These are phyloP conservation scores for Lipophrys pholis DNA, from an alignment of 2,113 vertebrate species.

Conservation along the genomic window DNA sequence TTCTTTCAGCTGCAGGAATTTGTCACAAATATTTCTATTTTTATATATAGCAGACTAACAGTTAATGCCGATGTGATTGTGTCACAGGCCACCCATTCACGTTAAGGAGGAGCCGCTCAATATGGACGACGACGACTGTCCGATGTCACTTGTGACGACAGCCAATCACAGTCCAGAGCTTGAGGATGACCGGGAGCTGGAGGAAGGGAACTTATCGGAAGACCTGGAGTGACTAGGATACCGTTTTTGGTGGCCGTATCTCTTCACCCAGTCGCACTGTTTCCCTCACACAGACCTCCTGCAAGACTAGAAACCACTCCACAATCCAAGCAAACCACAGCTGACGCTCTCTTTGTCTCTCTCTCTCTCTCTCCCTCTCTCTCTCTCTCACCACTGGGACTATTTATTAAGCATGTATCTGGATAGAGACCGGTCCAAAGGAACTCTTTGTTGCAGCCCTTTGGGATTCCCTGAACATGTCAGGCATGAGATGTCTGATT, in stretches of 20 bases:
- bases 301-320: conserved; percentile 95
- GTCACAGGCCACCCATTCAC: conserved; percentile 91
- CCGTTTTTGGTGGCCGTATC: conserved; percentile 80
- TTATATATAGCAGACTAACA: background rate
- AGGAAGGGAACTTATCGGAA: conserved; percentile 99
- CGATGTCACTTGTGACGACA: conserved; percentile 98
- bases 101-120: conserved; percentile 99
- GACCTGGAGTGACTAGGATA: conserved; percentile 92
- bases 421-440: conserved; percentile 91
- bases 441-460: conserved; percentile 95
- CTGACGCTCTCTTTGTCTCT: conserved; percentile 76
- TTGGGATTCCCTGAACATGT: conserved; percentile 87
- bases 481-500: conserved; percentile 85
- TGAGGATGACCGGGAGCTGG: conserved; percentile 97
- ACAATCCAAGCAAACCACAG: conserved; percentile 90
- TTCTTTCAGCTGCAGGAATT: conserved; percentile 3
- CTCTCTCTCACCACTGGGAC: conserved; percentile 91
- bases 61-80: conserved; percentile 55
- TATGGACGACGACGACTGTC: conserved; percentile 98
- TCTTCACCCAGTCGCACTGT: conserved; percentile 64
- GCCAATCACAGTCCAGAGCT: conserved; percentile 99
- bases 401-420: conserved; percentile 99
- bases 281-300: conserved; percentile 71
- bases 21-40: background rate
- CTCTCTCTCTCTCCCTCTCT: conserved; percentile 79